These are phyloP conservation scores for Abrostola tripartita DNA, from an alignment of 2,888 invertebrate genomes.

Conservation along the genomic window DNA sequence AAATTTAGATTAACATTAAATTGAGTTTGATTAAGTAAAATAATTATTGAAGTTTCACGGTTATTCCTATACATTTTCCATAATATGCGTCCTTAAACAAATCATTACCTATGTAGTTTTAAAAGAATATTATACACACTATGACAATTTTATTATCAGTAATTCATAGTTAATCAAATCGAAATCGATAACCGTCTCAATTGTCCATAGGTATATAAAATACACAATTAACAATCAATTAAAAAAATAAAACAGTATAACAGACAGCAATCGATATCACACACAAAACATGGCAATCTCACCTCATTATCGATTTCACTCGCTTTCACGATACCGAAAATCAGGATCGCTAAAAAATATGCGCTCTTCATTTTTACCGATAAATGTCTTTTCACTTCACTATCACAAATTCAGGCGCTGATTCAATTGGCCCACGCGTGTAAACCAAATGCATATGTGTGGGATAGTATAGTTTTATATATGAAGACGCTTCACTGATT, in stretches of 20 bases:
- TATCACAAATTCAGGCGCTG: conserved; percentile 61
- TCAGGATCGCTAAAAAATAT: conserved; percentile 74
- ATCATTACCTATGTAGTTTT: too few relatives aligned
- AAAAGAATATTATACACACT: too few relatives aligned
- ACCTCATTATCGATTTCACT: conserved; percentile 82
- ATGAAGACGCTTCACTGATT: conserved; percentile 70
- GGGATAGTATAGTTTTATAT: conserved; percentile 76
- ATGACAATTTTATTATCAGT: too few relatives aligned
- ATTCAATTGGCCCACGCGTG: conserved; percentile 51
- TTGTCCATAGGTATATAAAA: neutral
- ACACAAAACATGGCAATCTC: conserved; percentile 39
- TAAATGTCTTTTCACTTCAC: conserved; percentile 75
- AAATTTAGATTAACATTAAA: too few relatives aligned
- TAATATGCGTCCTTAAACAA: too few relatives aligned
- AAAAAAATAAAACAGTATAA: neutral
- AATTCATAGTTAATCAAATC: too few relatives aligned
- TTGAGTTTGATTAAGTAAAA: too few relatives aligned
- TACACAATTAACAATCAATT: neutral
- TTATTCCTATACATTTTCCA: too few relatives aligned
- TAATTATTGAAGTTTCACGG: too few relatives aligned
- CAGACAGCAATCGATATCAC: neutral
- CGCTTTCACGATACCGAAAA: conserved; percentile 78
- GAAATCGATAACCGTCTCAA: neutral
- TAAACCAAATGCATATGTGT: conserved; percentile 79
- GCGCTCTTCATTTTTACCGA: conserved; percentile 76